Evolutionary conservation across 2,113 vertebrate species (phyloP).

Genomic region (Neofelis nebulosa): DNA sequence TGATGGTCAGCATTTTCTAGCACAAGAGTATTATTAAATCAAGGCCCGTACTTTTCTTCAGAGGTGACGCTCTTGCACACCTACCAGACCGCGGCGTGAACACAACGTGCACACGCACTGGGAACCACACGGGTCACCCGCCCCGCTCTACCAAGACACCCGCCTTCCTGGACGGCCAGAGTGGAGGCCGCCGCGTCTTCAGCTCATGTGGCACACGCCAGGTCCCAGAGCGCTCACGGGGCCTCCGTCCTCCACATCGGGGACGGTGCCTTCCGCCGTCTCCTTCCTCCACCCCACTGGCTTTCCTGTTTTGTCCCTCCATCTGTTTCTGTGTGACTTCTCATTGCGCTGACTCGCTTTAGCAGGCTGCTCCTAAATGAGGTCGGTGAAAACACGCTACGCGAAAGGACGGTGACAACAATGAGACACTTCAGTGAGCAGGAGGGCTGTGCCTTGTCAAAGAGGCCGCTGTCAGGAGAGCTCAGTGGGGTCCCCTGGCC

Average conservation of each 20-base stretch:
- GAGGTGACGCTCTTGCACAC: background rate
- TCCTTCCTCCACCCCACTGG: background rate
- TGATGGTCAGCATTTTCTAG: background rate
- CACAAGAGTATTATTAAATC: background rate
- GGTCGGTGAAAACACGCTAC: fast-evolving
- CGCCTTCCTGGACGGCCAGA: background rate
- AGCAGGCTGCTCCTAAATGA: background rate
- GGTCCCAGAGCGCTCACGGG: too few relatives aligned
- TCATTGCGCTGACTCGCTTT: fast-evolving
- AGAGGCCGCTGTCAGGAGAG: too few relatives aligned
- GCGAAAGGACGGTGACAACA: too few relatives aligned
- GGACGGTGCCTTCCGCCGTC: fast-evolving
- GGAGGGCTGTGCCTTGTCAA: background rate
- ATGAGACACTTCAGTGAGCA: fast-evolving
- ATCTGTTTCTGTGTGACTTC: fast-evolving
- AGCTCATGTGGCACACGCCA: fast-evolving
- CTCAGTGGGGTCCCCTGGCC: background rate
- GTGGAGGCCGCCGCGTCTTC: too few relatives aligned
- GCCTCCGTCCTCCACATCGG: background rate
- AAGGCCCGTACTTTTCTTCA: fast-evolving
- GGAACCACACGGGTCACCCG: background rate
- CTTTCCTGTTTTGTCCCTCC: background rate
- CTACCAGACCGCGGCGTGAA: background rate
- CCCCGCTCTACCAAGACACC: background rate
- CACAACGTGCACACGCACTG: background rate